Evolutionary conservation across 2,113 vertebrate genomes (phyloP), one percentile per base, ranked within the genome.

Genomic region (Hyperoodon ampullatus): DNA sequence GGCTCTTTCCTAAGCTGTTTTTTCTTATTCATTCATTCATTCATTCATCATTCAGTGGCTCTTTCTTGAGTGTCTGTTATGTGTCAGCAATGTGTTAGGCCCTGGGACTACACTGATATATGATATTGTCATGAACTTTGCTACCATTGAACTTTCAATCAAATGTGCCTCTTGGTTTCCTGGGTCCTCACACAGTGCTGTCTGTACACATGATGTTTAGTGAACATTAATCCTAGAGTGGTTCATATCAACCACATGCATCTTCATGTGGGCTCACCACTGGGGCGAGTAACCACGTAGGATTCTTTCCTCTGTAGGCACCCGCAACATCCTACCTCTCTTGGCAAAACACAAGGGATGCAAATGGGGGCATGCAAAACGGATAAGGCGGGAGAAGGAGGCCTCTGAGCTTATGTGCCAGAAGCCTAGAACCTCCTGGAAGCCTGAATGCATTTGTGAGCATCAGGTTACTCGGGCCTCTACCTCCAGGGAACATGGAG

Each of bases 201-300:
- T 80, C 58, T 86, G 15, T 12, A 18, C 28, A 55, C n/a, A 18
- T 33, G 3, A 1, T 86, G 60, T 33, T 35, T 71, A 26, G 14
- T 60, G 53, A 75, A 24, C 42, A 12, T 86, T 16, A 65, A 55
- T 78, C 24, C 15, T 55, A 26, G 33, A 26, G 14, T 23, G 13
- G 9, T 61, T 85, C 71, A 39, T 33, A 66, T 26, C 18, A 86
- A 35, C 42, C 30, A 53, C 24, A 86, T 0, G 39, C 1, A 33
- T 35, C 60, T 94, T 81, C n/a, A 14, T 5, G 3, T 19, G 12
- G 26, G 35, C 35, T 82, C 13, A 44, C 26, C 60, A n/a, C 0
- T 7, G 16, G 71, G 10, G 26, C 0, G 0, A 84, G 13, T 24
- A 24, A 61, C 23, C 5, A 0, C 2, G 16, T 39, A 26, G 28